Evolutionary conservation across 2,888 invertebrate species (phyloP).

Genomic region (Sycophila texana): DNA sequence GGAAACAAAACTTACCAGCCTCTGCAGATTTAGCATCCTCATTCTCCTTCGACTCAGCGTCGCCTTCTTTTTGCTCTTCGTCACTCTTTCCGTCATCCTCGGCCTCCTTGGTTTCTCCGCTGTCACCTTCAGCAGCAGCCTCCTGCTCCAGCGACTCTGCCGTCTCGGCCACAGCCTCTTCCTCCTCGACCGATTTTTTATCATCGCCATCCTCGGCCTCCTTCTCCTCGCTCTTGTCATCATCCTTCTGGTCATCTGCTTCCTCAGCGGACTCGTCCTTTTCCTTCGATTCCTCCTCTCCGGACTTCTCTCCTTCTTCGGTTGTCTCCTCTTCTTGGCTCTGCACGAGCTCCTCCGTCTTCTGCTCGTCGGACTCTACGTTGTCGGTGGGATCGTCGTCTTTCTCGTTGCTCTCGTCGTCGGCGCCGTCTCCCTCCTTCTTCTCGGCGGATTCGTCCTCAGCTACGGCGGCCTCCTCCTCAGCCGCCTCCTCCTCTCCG

Average conservation of each 20-base stretch:
- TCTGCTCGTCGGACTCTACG: slow-evolving; percentile 54
- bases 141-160: slow-evolving; percentile 15
- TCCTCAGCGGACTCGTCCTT: slow-evolving; percentile 60
- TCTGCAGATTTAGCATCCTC: slow-evolving; percentile 59
- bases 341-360: slow-evolving; percentile 53
- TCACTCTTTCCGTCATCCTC: slow-evolving; percentile 23
- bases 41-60: slow-evolving; percentile 44
- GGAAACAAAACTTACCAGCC: slow-evolving; percentile 34
- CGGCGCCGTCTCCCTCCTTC: slow-evolving; percentile 49
- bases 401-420: slow-evolving; percentile 50
- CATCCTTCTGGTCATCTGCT: slow-evolving; percentile 50
- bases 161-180: slow-evolving; percentile 9
- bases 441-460: slow-evolving; percentile 51
- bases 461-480: background rate
- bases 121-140: slow-evolving; percentile 21
- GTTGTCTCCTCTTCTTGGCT: slow-evolving; percentile 33
- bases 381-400: slow-evolving; percentile 51
- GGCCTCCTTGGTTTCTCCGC: slow-evolving; percentile 19
- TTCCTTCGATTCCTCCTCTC: slow-evolving; percentile 59
- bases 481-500: slow-evolving; percentile 7
- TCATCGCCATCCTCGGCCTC: slow-evolving; percentile 51
- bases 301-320: slow-evolving; percentile 56
- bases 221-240: slow-evolving; percentile 54
- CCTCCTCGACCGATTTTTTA: slow-evolving; percentile 37
- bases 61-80: slow-evolving; percentile 46